Percentiles rank a stretch among this genome's conserved stretches.
phyloP scores from a whole-genome alignment of 2,888 invertebrate genomes.

The Ormyrus rosae region DNA sequence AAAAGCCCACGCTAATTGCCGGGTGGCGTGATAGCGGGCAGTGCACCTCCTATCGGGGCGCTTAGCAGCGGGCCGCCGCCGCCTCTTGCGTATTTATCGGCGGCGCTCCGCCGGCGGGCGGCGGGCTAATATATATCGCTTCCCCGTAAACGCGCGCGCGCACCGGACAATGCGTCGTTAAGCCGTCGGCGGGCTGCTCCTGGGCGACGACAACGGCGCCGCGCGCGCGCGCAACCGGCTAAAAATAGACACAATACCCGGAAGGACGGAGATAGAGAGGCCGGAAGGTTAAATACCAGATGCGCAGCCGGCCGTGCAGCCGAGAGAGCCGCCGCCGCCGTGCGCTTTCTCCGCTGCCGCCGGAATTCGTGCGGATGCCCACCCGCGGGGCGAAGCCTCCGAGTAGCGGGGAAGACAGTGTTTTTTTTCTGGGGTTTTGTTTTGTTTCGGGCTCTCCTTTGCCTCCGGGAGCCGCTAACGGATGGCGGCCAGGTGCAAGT shows the following conservation, averaged over 20 bases:
- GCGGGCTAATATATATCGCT: conserved; percentile 66
- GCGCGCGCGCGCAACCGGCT: neutral
- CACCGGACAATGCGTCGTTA: conserved; percentile 73
- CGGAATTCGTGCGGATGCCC: neutral
- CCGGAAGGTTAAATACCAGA: conserved; percentile 66
- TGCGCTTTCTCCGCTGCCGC: no score
- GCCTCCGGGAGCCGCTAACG: no score
- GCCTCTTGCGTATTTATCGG: neutral
- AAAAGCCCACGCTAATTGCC: no score
- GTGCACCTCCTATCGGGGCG: neutral
- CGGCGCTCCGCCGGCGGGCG: neutral
- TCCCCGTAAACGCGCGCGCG: conserved; percentile 67
- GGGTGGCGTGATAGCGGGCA: no score
- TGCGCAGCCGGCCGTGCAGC: conserved; percentile 36
- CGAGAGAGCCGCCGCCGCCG: conserved; percentile 2
- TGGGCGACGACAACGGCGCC: conserved; percentile 32
- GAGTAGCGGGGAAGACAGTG: neutral
- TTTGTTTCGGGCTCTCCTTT: no score
- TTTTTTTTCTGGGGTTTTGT: no score
- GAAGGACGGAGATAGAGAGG: conserved; percentile 64
- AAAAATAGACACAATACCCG: conserved; percentile 68
- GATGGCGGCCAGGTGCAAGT: no score
- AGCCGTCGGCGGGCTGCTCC: conserved; percentile 56
- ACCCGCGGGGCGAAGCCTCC: conserved; percentile 6
- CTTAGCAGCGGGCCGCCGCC: neutral